A percentile compares a stretch with the other conserved stretches of the same genome.
Conservation (phyloP, 2,113 vertebrate species). For the Aythya baeri region DNA sequence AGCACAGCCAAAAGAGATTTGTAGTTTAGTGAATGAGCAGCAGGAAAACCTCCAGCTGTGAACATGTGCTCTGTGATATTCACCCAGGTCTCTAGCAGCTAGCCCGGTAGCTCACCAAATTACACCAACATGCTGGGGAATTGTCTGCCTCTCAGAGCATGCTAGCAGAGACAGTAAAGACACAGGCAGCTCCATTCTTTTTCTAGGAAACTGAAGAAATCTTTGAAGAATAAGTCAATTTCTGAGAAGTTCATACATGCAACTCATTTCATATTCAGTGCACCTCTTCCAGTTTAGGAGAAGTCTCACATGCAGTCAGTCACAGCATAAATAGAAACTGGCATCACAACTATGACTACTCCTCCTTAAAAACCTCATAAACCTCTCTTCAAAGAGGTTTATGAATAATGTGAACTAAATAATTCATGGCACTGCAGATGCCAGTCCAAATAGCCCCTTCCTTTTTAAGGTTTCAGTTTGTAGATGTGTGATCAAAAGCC, state of each 20-base stretch:
- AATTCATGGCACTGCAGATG: slow-evolving; percentile 80
- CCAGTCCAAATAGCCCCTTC: slow-evolving; percentile 79
- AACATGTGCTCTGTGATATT: neutral
- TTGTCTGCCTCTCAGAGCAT: neutral
- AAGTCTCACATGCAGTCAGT: slow-evolving; percentile 10
- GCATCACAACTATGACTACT: slow-evolving; percentile 48
- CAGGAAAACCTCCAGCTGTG: slow-evolving; percentile 8
- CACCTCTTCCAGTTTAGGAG: neutral
- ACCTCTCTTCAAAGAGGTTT: slow-evolving; percentile 76
- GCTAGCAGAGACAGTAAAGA: neutral
- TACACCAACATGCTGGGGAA: neutral
- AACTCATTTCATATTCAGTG: neutral
- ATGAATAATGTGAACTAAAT: slow-evolving; percentile 81
- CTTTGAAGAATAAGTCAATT: neutral
- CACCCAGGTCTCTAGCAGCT: neutral
- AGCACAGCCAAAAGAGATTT: slow-evolving; percentile 1
- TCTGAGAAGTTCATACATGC: neutral
- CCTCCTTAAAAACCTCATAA: slow-evolving; percentile 71
- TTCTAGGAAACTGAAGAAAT: neutral
- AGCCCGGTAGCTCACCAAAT: neutral
- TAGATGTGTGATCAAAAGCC: slow-evolving; percentile 83
- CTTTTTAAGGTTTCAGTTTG: slow-evolving; percentile 78
- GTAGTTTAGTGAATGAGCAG: neutral
- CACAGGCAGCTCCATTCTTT: neutral
- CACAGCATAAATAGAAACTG: slow-evolving; percentile 36